Evolutionary conservation across 2,113 vertebrate genomes (phyloP).

Genomic region (Thamnophis sirtalis): DNA sequence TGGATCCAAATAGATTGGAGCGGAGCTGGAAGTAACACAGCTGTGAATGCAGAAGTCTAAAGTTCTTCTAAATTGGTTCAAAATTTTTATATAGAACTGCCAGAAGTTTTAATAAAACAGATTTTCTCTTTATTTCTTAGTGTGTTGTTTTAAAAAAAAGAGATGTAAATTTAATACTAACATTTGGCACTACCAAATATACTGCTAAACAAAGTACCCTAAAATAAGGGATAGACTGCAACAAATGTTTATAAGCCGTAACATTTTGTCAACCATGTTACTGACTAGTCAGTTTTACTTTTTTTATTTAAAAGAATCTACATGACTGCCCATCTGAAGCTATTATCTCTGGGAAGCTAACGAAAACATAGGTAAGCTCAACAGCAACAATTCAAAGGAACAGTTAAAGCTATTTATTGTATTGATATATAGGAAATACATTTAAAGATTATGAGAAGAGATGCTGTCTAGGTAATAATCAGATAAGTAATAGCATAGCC

Average conservation of each 20-base stretch:
- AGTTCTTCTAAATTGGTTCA: neutral
- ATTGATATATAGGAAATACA: neutral
- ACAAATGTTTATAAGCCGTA: neutral
- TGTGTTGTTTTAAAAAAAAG: neutral
- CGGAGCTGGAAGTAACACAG: neutral
- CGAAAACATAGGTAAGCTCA: neutral
- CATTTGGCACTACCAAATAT: neutral
- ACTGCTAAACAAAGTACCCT: neutral
- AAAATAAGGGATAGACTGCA: neutral
- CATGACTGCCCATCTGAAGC: neutral
- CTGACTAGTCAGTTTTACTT: neutral
- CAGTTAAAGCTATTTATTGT: neutral
- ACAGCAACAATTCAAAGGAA: neutral
- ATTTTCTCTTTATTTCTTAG: neutral
- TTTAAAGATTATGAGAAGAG: neutral
- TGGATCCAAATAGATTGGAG: neutral
- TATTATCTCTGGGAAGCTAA: neutral
- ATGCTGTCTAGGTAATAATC: neutral
- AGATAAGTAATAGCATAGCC: neutral
- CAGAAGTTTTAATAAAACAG: neutral
- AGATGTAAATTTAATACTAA: neutral
- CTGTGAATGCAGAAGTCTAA: neutral
- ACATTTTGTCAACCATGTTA: neutral
- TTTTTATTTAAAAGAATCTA: neutral
- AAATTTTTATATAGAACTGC: neutral